These are phyloP conservation scores for Mugil cephalus DNA, from an alignment of 2,113 vertebrate genomes.

Conservation along the genomic window DNA sequence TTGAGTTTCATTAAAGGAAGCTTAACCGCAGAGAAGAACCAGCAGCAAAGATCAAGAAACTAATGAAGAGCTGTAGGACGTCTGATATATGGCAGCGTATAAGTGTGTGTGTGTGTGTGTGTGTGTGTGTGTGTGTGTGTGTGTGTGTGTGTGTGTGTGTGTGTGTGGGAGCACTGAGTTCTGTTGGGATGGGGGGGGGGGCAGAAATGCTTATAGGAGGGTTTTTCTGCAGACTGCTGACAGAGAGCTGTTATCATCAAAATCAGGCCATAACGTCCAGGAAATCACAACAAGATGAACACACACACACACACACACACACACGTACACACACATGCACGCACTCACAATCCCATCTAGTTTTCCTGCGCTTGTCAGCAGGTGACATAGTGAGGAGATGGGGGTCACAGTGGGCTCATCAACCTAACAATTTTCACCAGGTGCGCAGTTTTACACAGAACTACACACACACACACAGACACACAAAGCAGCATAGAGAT, in stretches of 20 bases:
- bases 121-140: constrained; percentile 18
- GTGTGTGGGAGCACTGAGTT: constrained; percentile 3
- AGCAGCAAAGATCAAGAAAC: constrained; percentile 3
- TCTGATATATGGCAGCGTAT: constrained; percentile 10
- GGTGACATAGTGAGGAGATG: constrained; percentile 48
- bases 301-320: constrained; percentile 12
- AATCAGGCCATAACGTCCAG: constrained; percentile 58
- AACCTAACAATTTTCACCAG: constrained; percentile 31
- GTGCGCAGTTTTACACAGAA: constrained; percentile 53
- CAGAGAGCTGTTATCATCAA: constrained; percentile 59
- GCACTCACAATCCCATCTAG: constrained; percentile 7
- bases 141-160: constrained; percentile 35
- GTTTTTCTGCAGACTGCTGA: constrained; percentile 62
- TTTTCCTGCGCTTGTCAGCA: constrained; percentile 61
- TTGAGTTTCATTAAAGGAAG: constrained; percentile 13
- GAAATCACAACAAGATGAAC: constrained; percentile 61
- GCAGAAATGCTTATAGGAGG: constrained; percentile 53
- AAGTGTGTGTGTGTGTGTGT: not conserved
- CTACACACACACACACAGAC: constrained; percentile 21
- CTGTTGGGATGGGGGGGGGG: constrained; percentile 23
- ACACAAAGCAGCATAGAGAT: not conserved
- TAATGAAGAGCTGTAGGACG: constrained; percentile 7
- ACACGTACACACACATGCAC: constrained; percentile 16
- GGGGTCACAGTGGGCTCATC: constrained; percentile 62
- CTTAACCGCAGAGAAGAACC: not conserved